Conservation (phyloP, 2,888 invertebrate genomes). For the Drosophila ustulata region DNA sequence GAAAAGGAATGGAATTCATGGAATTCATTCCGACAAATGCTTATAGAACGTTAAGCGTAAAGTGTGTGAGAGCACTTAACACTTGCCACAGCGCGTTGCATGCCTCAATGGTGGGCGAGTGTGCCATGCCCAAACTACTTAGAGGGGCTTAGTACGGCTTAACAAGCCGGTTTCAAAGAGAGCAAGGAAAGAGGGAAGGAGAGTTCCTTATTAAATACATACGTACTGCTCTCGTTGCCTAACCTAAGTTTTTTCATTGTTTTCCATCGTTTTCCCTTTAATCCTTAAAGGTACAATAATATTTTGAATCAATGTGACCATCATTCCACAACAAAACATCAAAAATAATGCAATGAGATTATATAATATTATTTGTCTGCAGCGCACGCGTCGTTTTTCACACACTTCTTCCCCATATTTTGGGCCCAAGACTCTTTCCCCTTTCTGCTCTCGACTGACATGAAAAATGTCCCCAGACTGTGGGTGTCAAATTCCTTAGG, state of each 20-base stretch:
- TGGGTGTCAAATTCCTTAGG: constrained; percentile 70
- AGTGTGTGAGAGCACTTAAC: constrained; percentile 75
- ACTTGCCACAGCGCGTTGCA: constrained; percentile 50
- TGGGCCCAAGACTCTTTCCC: constrained; percentile 20
- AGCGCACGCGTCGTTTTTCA: constrained; percentile 66
- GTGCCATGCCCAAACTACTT: constrained; percentile 59
- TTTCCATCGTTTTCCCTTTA: constrained; percentile 3
- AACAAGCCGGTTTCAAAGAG: constrained; percentile 23
- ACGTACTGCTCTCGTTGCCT: constrained; percentile 20
- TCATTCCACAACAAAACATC: constrained; percentile 12
- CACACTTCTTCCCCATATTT: constrained; percentile 8
- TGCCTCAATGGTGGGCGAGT: constrained; percentile 25
- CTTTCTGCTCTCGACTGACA: constrained; percentile 16
- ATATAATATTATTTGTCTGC: constrained; percentile 22
- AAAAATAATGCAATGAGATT: constrained; percentile 7
- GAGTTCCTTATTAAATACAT: constrained; percentile 36
- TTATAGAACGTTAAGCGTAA: constrained; percentile 36
- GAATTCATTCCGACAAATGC: constrained; percentile 62
- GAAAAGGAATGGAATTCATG: constrained; percentile 65
- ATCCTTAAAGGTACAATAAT: constrained; percentile 28
- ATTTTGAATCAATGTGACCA: constrained; percentile 37
- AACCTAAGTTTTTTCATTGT: constrained; percentile 8
- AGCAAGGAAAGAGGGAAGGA: neutral
- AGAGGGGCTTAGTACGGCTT: constrained; percentile 68
- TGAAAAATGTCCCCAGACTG: constrained; percentile 56